A percentile compares a stretch with the other conserved stretches of the same genome.
Evolutionary conservation across 1,140 invertebrate genomes (phyloP).

Genomic region (Nebria ingens): DNA sequence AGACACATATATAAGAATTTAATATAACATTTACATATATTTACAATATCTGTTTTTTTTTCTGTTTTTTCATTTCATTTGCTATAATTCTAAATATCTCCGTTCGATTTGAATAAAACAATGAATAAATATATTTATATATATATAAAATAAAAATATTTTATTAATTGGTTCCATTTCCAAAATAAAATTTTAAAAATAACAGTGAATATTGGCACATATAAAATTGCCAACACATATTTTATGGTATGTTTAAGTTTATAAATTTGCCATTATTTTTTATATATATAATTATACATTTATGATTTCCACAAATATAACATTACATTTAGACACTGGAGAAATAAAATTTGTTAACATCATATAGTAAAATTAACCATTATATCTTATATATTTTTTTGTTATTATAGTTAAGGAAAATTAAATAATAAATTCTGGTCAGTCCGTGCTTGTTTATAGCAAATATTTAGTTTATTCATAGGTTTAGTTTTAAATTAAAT

Average conservation of each 20-base stretch:
- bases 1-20: slow-evolving; percentile 9
- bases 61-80: no score
- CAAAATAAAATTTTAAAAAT: background rate
- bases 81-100: background rate
- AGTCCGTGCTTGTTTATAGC: background rate
- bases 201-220: background rate
- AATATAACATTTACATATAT: slow-evolving; percentile 8
- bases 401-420: no score
- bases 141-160: background rate
- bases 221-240: slow-evolving; percentile 4
- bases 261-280: slow-evolving; percentile 4
- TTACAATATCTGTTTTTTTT: no score
- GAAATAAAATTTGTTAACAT: background rate
- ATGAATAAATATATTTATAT: background rate
- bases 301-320: slow-evolving; percentile 1
- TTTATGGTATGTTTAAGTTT: background rate
- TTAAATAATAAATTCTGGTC: no score
- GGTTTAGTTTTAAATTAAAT: no score
- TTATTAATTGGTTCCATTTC: background rate
- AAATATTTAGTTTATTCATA: background rate
- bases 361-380: background rate
- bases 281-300: slow-evolving; percentile 1
- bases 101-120: background rate
- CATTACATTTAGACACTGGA: slow-evolving; percentile 6
- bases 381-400: no score